Base-by-base conservation (phyloP, 1,140 invertebrate genomes). In the Drosophila repleta region DNA sequence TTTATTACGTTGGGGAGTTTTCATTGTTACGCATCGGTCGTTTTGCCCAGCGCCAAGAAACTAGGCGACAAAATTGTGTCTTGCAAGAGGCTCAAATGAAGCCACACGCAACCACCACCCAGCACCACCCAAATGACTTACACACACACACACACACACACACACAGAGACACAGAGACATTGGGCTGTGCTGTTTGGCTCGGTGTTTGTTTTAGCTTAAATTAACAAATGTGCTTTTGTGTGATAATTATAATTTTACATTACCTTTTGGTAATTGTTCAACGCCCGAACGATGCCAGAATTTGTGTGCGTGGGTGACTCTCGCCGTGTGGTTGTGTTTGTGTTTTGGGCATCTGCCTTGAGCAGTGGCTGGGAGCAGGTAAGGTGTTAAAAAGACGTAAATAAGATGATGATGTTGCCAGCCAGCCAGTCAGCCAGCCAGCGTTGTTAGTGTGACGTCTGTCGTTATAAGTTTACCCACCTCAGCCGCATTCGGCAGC, bases 171-270 rank as follows among this genome's bases (percentile, higher is more conserved):
- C 7, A 39, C 41, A 48, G 20, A 41, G 11, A n/a, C 43, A 62
- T 69, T 41, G 61, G 48, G 64, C 64, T 65, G 29, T 65, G 29
- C 29, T 29, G 29, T 29, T 29, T 29, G 48, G 60, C 64, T 65
- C 61, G 46, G 46, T 85, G 81, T 85, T 85, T 88, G 83, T 69
- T 87, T 85, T 90, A 66, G 87, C 81, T 90, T 90, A 90, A 90
- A 90, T 90, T 90, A 90, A 90, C 87, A 90, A 90, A 90, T 90
- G 87, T 90, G 87, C 76, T 85, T 89, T 85, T 90, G 81, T 90
- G 87, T 87, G 87, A 90, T 90, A 90, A 90, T 90, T 90, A 90
- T 90, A 90, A 90, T 90, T 90, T 90, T 90, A 90, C 87, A 90
- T 90, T 90, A 90, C 87, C 87, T 90, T 90, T 90, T 90, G 87